A percentile compares a stretch with the other conserved stretches of the same genome.
phyloP scores from a whole-genome alignment of 2,113 vertebrate genomes.

The Nothobranchius furzeri region DNA sequence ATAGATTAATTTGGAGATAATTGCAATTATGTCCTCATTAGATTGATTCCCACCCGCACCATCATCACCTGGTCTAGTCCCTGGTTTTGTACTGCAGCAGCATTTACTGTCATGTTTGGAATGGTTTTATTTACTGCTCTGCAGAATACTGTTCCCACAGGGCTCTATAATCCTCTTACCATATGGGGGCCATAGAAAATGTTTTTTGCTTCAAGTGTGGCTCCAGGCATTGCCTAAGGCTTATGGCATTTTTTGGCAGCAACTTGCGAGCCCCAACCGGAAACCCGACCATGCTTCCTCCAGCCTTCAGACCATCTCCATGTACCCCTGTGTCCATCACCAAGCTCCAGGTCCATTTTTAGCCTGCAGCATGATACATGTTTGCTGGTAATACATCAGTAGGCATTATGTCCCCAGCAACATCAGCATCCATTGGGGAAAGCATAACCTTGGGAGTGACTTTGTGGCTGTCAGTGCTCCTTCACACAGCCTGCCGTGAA shows the following conservation, averaged over 20 bases:
- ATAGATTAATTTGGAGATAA: slow-evolving; percentile 14
- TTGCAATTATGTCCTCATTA: slow-evolving; percentile 33
- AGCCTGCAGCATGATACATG: slow-evolving; percentile 68
- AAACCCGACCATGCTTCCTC: slow-evolving; percentile 29
- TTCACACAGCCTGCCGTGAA: slow-evolving; percentile 55
- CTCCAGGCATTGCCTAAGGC: slow-evolving; percentile 64
- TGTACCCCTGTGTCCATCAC: slow-evolving; percentile 25
- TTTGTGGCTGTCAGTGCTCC: slow-evolving; percentile 63
- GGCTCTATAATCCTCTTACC: slow-evolving; percentile 62
- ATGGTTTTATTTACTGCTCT: slow-evolving; percentile 59
- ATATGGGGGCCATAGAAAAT: slow-evolving; percentile 49
- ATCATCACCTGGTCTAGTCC: background rate
- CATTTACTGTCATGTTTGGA: slow-evolving; percentile 48
- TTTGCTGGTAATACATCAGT: slow-evolving; percentile 70
- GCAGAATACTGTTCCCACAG: slow-evolving; percentile 44
- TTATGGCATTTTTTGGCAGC: slow-evolving; percentile 56
- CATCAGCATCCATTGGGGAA: slow-evolving; percentile 61
- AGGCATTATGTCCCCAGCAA: slow-evolving; percentile 62
- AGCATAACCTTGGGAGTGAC: slow-evolving; percentile 74
- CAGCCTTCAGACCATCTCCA: slow-evolving; percentile 33
- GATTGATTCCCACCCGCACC: background rate
- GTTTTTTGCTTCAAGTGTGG: slow-evolving; percentile 55
- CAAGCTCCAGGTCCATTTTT: slow-evolving; percentile 58
- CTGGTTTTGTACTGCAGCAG: slow-evolving; percentile 25
- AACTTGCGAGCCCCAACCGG: slow-evolving; percentile 31